These are phyloP conservation scores for Turritopsis rubra DNA, from an alignment of 30 jellyfish, hydroid and myxozoan species.

Conservation along the genomic window DNA sequence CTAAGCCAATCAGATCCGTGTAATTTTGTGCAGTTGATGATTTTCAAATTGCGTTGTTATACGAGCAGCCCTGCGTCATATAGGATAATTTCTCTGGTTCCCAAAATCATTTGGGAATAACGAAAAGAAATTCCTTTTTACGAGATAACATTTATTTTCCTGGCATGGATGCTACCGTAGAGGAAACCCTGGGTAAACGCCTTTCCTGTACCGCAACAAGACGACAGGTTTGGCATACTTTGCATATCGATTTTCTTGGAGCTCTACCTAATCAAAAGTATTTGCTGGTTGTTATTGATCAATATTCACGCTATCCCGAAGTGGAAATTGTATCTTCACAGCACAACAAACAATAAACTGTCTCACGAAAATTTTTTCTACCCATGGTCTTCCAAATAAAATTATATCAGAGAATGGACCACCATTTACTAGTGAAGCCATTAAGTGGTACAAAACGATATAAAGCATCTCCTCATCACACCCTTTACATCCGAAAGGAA, in stretches of 20 bases:
- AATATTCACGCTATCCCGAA: too few species aligned
- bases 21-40: too few species aligned
- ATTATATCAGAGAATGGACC: slow-evolving; percentile 1
- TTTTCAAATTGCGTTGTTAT: too few species aligned
- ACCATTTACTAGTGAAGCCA: not conserved
- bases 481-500: not conserved
- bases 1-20: too few species aligned
- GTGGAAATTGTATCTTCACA: not conserved
- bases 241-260: not conserved
- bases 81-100: too few species aligned
- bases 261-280: not conserved
- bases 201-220: not conserved
- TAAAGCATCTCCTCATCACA: too few species aligned
- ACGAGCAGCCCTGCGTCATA: too few species aligned
- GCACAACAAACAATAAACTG: not conserved
- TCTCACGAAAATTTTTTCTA: not conserved
- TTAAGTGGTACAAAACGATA: too few species aligned
- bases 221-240: not conserved
- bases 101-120: not conserved
- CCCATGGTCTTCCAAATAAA: not conserved
- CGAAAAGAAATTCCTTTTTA: not conserved
- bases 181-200: not conserved
- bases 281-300: too few species aligned
- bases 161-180: not conserved
- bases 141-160: slow-evolving; percentile 1